Evolutionary conservation across 2,113 vertebrate species (phyloP).

Genomic region (Boleophthalmus pectinirostris): DNA sequence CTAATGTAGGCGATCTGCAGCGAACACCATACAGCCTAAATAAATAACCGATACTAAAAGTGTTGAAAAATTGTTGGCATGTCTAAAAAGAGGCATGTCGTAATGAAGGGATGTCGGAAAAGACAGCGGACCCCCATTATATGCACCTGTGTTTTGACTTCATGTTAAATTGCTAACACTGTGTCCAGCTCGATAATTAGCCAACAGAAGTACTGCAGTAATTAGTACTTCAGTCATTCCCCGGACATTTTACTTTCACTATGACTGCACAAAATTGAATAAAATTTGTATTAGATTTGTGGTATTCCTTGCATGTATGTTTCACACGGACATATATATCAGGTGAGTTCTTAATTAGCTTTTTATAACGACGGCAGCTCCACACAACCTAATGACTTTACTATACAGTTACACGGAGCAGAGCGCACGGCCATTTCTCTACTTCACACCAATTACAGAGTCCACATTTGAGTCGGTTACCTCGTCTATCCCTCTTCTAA

Average conservation of each 20-base stretch:
- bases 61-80: too few species aligned
- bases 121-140: too few species aligned
- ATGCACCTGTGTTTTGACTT: background rate
- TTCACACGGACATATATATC: too few species aligned
- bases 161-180: background rate
- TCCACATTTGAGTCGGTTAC: constrained; percentile 38
- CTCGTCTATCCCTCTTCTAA: constrained; percentile 41
- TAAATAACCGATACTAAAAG: too few species aligned
- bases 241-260: background rate
- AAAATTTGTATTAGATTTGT: background rate
- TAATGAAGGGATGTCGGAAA: too few species aligned
- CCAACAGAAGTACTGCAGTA: background rate
- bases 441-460: constrained; percentile 63
- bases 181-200: background rate
- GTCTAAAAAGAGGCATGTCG: too few species aligned
- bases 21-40: too few species aligned
- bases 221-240: background rate
- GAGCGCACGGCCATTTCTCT: constrained; percentile 31
- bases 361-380: constrained; percentile 53
- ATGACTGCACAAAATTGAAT: background rate
- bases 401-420: constrained; percentile 44
- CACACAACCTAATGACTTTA: constrained; percentile 55
- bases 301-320: background rate
- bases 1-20: too few species aligned
- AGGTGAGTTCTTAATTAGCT: constrained; percentile 49